Evolutionary conservation across 2,797 vertebrate genomes (phyloP), one percentile per base, ranked within the genome.

Genomic region (Schizothorax lantsangensis): DNA sequence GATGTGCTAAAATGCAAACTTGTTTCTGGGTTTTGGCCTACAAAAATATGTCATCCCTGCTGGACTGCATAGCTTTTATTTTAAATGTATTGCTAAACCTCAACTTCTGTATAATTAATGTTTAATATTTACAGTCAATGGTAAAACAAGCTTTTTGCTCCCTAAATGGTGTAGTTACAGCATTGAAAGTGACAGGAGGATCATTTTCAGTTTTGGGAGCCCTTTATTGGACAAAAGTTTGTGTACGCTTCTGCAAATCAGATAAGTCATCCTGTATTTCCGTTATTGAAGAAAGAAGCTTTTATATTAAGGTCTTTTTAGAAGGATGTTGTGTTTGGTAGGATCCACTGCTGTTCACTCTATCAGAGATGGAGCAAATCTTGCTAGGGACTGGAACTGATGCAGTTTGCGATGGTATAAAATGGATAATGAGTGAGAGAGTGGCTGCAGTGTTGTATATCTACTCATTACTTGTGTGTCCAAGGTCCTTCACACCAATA

Each of bases 341-440:
- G 23, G 43, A 12, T 43, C 21, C 43, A 26, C 12, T 74, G 72
- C 40, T 74, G 43, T 74, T 30, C 38, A 17, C n/a, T 26, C 17
- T 21, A 12, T 14, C 17, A 47, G 6, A 12, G 49, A 72, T 83
- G 49, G 14, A 72, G 30, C 81, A 83, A 43, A 72, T 83, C 21
- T 72, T 11, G 52, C 54, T 84, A 23, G 30, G 73, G 77, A 78
- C 59, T 52, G 68, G 82, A 66, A 81, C 85, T 79, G 72, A 62
- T 87, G 45, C 83, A 82, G 64, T 81, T 33, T 79, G 71, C 19
- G 17, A 68, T 83, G 74, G 59, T 57, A 83, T 73, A 79, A 80
- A 73, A 87, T 11, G 23, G 57, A 87, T 87, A 89, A 89, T 89
- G 79, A 89, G 83, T 52, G 69, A 54, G 49, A 52, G 47, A 43